Evolutionary conservation across 2,113 vertebrate species (phyloP).

Genomic region (Cavia porcellus): DNA sequence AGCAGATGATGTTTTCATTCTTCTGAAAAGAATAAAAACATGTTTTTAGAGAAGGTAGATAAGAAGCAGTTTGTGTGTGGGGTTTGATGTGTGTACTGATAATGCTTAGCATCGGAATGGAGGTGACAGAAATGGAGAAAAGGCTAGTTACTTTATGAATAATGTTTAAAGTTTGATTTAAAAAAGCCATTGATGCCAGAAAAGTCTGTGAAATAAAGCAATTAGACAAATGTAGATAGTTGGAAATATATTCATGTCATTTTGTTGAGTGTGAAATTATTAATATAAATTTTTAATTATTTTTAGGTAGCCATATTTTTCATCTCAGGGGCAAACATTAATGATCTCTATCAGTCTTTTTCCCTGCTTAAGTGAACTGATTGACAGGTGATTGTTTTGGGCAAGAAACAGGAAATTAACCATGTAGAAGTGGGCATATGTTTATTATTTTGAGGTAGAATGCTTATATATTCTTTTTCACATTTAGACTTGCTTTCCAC

Average conservation of each 20-base stretch:
- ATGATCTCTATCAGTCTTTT: constrained; percentile 15
- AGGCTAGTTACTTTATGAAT: background rate
- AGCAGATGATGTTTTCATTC: constrained; percentile 1
- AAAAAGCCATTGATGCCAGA: background rate
- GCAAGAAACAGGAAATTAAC: constrained; percentile 50
- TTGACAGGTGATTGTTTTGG: constrained; percentile 39
- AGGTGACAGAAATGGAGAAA: background rate
- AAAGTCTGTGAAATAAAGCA: constrained; percentile 47
- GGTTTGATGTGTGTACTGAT: background rate
- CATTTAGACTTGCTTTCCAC: constrained; percentile 52
- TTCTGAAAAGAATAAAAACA: background rate
- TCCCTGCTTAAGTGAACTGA: background rate
- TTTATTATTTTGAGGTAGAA: constrained; percentile 49
- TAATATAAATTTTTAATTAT: constrained; percentile 41
- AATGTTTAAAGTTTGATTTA: constrained; percentile 45
- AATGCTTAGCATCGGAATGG: background rate
- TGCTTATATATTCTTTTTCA: constrained; percentile 45
- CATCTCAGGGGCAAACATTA: background rate
- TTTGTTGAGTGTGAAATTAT: background rate
- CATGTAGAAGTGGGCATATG: background rate
- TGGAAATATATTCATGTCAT: background rate
- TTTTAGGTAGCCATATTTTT: constrained; percentile 38
- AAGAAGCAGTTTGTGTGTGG: background rate
- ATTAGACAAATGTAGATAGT: background rate
- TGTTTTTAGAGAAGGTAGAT: background rate